Conservation (phyloP, 92 coral and sea anemone species). For the Parazoanthus darwini region DNA sequence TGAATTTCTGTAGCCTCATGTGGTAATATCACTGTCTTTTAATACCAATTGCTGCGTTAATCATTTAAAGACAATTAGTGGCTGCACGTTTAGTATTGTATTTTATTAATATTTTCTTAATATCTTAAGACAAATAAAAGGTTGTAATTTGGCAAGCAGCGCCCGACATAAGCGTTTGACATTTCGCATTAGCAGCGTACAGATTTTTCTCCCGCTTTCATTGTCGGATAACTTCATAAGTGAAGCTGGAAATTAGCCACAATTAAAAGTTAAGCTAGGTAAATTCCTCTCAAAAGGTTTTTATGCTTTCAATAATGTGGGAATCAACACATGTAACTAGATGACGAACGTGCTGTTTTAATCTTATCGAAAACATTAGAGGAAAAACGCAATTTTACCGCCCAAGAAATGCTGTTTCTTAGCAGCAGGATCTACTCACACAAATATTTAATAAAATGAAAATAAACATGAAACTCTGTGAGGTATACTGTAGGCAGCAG, state of each 20-base stretch:
- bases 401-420: constrained; percentile 15
- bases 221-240: constrained; percentile 3
- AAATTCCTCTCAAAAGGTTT: not conserved
- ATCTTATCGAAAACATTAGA: constrained; percentile 31
- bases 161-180: constrained; percentile 7
- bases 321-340: constrained; percentile 11
- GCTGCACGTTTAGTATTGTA: constrained; percentile 7
- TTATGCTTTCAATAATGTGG: constrained; percentile 23
- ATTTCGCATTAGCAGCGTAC: constrained; percentile 4
- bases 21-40: not conserved
- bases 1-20: not conserved
- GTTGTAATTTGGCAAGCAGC: not conserved
- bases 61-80: constrained; percentile 17
- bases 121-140: constrained; percentile 5
- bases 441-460: constrained; percentile 26
- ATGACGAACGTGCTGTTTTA: constrained; percentile 10
- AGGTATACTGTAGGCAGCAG: not conserved
- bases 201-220: constrained; percentile 6
- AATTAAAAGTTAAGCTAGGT: constrained; percentile 10
- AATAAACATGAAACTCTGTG: not conserved
- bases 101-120: constrained; percentile 30
- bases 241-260: constrained; percentile 24
- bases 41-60: not conserved
- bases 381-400: constrained; percentile 9
- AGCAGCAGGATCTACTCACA: constrained; percentile 15